phyloP scores from a whole-genome alignment of 2,797 vertebrate genomes.

The Helostoma temminkii region DNA sequence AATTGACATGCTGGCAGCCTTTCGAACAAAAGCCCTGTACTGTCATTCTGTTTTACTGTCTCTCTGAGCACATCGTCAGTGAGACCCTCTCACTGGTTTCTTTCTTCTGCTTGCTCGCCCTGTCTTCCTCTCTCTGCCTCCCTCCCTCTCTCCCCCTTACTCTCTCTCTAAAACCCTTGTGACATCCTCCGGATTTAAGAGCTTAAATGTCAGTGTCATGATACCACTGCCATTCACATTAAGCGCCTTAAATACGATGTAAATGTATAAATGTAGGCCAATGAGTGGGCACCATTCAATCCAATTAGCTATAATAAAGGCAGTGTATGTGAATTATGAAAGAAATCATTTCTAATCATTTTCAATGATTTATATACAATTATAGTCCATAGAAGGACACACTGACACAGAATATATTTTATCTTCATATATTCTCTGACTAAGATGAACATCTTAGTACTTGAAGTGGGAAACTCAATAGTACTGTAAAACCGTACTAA shows the following conservation, averaged over 20 bases:
- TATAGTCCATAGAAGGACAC: constrained; percentile 38
- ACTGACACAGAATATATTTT: constrained; percentile 42
- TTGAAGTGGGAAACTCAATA: too few relatives aligned
- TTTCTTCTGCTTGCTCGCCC: constrained; percentile 54
- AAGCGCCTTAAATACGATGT: constrained; percentile 81
- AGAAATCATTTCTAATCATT: constrained; percentile 71
- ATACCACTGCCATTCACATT: constrained; percentile 84
- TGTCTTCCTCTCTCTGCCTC: constrained; percentile 9
- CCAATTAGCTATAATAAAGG: constrained; percentile 83
- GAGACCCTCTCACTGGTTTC: constrained; percentile 58
- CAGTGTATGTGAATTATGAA: constrained; percentile 73
- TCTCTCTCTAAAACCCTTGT: constrained; percentile 66
- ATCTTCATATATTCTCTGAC: constrained; percentile 31
- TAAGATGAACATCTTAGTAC: too few relatives aligned
- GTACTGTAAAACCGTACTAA: too few relatives aligned
- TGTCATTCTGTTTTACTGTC: constrained; percentile 73
- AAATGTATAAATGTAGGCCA: constrained; percentile 83
- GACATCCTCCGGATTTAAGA: constrained; percentile 79
- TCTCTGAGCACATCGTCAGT: constrained; percentile 56
- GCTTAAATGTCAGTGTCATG: constrained; percentile 85
- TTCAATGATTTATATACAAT: constrained; percentile 58
- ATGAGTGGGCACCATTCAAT: constrained; percentile 82
- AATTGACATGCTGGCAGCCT: constrained; percentile 77
- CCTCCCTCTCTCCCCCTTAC: constrained; percentile 35
- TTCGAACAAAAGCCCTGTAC: constrained; percentile 73